phyloP scores from a whole-genome alignment of 2,113 vertebrate genomes.

The Solenodon paradoxus region DNA sequence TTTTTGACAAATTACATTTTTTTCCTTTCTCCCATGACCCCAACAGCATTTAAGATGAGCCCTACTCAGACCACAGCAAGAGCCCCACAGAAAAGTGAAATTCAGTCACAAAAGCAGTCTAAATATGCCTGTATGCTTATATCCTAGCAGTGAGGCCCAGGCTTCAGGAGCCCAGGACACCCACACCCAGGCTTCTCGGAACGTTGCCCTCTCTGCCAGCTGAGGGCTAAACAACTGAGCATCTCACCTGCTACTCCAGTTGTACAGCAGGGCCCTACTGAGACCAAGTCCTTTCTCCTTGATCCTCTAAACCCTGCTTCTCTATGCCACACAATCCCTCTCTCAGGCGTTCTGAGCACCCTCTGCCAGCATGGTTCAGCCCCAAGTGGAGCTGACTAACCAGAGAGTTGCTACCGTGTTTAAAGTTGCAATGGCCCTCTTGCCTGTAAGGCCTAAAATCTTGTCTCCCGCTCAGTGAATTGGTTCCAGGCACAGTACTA shows the following conservation, averaged over 20 bases:
- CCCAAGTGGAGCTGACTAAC: not conserved
- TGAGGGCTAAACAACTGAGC: not conserved
- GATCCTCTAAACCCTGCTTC: not conserved
- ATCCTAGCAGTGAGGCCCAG: not conserved
- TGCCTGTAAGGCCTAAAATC: not conserved
- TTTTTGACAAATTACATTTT: no score
- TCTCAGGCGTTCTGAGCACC: not conserved
- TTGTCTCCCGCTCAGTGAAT: not conserved
- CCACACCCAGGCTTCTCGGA: not conserved
- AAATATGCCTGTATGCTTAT: not conserved
- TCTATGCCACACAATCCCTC: not conserved
- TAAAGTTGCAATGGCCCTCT: not conserved
- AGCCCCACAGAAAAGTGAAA: no score
- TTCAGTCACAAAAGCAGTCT: not conserved
- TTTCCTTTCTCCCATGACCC: not conserved
- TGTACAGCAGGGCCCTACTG: not conserved
- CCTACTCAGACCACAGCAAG: not conserved
- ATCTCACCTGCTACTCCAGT: not conserved
- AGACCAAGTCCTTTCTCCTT: not conserved
- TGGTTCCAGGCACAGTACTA: not conserved
- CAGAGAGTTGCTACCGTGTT: not conserved
- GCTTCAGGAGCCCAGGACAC: not conserved
- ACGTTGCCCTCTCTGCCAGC: accelerated
- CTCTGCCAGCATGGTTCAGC: not conserved
- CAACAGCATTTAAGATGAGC: not conserved